A percentile compares a stretch with the other conserved stretches of the same genome.
phyloP scores from a whole-genome alignment of 2,113 vertebrate genomes.

The Bambusicola thoracicus region DNA sequence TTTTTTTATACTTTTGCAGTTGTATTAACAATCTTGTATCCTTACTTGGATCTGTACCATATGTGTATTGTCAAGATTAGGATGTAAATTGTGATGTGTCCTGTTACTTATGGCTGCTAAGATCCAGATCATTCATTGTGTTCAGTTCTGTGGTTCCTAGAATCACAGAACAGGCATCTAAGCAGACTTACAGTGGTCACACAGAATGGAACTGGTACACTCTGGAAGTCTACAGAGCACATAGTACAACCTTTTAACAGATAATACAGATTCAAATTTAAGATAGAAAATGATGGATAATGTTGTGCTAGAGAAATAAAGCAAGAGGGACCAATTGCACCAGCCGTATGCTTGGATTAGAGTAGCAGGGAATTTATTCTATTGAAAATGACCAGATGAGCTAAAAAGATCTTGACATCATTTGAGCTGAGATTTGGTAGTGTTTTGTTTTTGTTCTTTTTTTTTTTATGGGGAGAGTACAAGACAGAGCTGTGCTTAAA shows the following conservation, averaged over 20 bases:
- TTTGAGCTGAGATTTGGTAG: neutral
- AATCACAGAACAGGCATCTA: neutral
- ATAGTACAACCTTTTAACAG: neutral
- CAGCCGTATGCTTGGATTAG: neutral
- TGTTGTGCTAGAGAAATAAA: neutral
- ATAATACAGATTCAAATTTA: neutral
- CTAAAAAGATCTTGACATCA: neutral
- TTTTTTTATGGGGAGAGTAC: neutral
- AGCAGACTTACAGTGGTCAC: neutral
- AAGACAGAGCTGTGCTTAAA: neutral
- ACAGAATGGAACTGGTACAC: neutral
- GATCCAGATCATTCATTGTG: fast-evolving
- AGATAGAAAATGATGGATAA: neutral
- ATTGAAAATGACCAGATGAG: neutral
- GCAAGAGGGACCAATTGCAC: neutral
- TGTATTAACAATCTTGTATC: too few relatives aligned
- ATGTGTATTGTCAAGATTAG: neutral
- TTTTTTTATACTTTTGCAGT: neutral
- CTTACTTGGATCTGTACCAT: neutral
- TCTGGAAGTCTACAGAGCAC: neutral
- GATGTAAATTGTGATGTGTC: neutral
- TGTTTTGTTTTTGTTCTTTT: neutral
- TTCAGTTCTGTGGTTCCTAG: neutral
- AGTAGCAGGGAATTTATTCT: neutral
- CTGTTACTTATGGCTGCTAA: neutral